Conservation (phyloP, 1,140 invertebrate species). For the Grapholita molesta region DNA sequence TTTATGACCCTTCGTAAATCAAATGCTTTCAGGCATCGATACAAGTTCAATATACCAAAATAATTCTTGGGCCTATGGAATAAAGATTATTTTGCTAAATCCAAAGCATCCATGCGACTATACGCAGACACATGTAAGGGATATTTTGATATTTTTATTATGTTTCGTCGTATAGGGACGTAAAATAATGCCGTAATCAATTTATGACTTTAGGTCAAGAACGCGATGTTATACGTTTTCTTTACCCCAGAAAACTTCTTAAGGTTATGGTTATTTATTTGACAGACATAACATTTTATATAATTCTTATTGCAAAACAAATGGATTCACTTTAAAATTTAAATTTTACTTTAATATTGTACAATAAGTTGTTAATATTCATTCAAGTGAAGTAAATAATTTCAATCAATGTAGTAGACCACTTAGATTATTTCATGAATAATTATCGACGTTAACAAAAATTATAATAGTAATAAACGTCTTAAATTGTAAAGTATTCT, state of each 20-base stretch:
- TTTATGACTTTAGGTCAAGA: not conserved
- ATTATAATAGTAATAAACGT: too few species aligned
- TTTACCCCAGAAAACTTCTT: not conserved
- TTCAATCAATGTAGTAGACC: too few species aligned
- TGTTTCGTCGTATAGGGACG: not conserved
- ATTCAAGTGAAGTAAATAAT: too few species aligned
- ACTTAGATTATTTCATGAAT: too few species aligned
- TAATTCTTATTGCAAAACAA: too few species aligned
- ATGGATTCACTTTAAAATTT: too few species aligned
- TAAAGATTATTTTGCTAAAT: not conserved
- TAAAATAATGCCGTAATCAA: not conserved
- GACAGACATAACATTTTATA: not conserved
- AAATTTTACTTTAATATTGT: too few species aligned
- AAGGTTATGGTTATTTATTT: not conserved
- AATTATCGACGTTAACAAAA: too few species aligned
- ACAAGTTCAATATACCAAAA: not conserved
- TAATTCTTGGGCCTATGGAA: not conserved
- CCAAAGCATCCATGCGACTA: not conserved
- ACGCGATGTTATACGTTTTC: not conserved
- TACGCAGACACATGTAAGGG: not conserved
- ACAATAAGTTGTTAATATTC: too few species aligned
- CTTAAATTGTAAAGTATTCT: not conserved
- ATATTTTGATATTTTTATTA: slow-evolving; percentile 13
- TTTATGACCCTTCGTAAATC: slow-evolving; percentile 7
- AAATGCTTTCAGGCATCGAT: slow-evolving; percentile 10